Evolutionary conservation across 2,113 vertebrate genomes (phyloP), one percentile per base, ranked within the genome.

Genomic region (Mustela nigripes): DNA sequence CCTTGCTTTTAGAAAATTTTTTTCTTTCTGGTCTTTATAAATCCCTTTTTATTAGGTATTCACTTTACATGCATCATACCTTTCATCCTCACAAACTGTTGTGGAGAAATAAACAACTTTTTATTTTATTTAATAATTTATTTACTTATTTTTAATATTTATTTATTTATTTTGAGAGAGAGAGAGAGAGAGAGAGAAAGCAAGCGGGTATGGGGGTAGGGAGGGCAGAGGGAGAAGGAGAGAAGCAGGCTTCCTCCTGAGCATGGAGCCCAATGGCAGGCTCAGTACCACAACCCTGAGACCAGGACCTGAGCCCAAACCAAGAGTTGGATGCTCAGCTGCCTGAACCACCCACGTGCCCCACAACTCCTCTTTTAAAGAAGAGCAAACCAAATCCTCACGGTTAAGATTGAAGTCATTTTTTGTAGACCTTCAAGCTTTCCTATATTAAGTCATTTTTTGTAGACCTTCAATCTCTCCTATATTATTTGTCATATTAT

Each of bases 1-100:
- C 65, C 60, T 96, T 87, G 67, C 65, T 83, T 69, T 83, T 78
- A 83, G 53, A 73, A 84, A 67, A 10, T 7, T 31, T 33, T 53
- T 73, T 82, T 82, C 42, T 80, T 92, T 92, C 7, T 7, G 4
- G 28, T 69, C 19, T 91, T 88, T 50, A 4, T 50, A 67, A 82
- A 80, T 50, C 28, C 12, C 12, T 82, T 86, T 67, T 31, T 21
- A 33, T 33, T 86, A 73, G 56, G 5, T 91, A 16, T 89, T 78
- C 67, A 14, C 81, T 95, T 94, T 71, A 22, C 7, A 21, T 36
- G 26, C 28, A 86, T 36, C 5, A 36, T 63, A 28, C 10, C 16
- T 18, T 86, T 95, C 76, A 78, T 76, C 86, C 39, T 92, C 78
- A 97, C 78, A 89, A 89, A 78, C 73, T 78, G 87, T 56, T 62